Conservation (phyloP, 2,888 invertebrate species). For the Matsumyia berberina region DNA sequence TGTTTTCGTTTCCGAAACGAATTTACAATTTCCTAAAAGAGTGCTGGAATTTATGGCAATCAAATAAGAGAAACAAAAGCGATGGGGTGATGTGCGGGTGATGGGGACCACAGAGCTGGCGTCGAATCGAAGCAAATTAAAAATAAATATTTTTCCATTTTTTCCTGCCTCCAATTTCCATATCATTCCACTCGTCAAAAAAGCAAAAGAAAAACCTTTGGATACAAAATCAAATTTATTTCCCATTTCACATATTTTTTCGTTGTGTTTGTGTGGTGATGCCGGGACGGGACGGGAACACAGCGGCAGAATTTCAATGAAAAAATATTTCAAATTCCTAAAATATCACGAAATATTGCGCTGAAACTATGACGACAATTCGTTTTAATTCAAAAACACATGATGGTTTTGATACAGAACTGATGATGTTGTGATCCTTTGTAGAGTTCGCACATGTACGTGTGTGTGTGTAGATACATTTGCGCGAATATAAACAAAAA, state of each 20-base stretch:
- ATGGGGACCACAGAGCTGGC: constrained; percentile 8
- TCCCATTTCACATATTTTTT: neutral
- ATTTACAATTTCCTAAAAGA: constrained; percentile 42
- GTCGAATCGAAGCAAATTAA: constrained; percentile 49
- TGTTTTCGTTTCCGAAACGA: constrained; percentile 47
- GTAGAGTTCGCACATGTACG: neutral
- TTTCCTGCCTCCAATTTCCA: constrained; percentile 23
- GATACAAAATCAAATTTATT: constrained; percentile 55
- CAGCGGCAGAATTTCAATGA: constrained; percentile 25
- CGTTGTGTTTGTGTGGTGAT: neutral
- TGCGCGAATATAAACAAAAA: constrained; percentile 8
- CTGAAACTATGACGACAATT: constrained; percentile 65
- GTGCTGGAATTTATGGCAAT: constrained; percentile 54
- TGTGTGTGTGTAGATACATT: neutral
- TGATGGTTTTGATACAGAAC: neutral
- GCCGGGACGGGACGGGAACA: neutral
- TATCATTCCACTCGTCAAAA: constrained; percentile 28
- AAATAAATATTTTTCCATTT: constrained; percentile 47
- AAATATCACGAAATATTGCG: constrained; percentile 46
- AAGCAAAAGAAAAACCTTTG: constrained; percentile 19
- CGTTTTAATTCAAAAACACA: constrained; percentile 20
- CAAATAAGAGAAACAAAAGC: constrained; percentile 34
- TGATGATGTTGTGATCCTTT: neutral
- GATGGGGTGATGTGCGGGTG: neutral
- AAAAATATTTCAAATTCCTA: constrained; percentile 63